Conservation (phyloP, 2,888 invertebrate genomes). For the Onchidella celtica region DNA sequence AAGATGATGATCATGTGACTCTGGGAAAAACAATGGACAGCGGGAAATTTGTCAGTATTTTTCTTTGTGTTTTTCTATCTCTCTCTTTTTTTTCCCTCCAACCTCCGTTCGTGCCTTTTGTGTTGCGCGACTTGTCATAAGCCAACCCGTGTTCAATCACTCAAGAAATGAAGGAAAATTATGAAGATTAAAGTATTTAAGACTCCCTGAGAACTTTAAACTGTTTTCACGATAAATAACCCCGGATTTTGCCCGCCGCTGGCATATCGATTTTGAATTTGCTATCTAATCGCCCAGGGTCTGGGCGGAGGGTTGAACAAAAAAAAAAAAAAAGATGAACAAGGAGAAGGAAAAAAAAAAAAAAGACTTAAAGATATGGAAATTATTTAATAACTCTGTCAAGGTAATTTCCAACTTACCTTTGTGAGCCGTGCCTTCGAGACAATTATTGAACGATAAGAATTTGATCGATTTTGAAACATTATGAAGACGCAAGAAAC, state of each 20-base stretch:
- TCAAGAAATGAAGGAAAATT: neutral
- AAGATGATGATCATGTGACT: too few species aligned
- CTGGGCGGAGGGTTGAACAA: too few species aligned
- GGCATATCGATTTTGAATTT: conserved; percentile 36
- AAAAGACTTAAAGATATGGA: conserved; percentile 32
- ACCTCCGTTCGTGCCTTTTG: too few species aligned
- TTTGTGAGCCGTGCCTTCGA: conserved; percentile 21
- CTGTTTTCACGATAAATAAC: conserved; percentile 27
- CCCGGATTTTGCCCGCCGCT: conserved; percentile 17
- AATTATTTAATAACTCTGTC: conserved; percentile 40
- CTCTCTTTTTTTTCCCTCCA: too few species aligned
- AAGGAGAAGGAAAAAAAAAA: conserved; percentile 16
- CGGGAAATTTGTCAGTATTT: too few species aligned
- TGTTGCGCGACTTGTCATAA: too few species aligned
- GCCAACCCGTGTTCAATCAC: neutral
- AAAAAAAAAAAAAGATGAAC: too few species aligned
- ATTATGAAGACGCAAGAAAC: neutral
- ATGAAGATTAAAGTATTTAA: conserved; percentile 4
- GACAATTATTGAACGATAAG: conserved; percentile 32
- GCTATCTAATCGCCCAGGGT: conserved; percentile 6
- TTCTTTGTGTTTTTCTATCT: too few species aligned
- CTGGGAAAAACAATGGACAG: too few species aligned
- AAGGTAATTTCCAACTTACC: conserved; percentile 21
- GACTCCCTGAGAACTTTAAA: neutral
- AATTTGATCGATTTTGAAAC: conserved; percentile 8